Evolutionary conservation across 2,888 invertebrate genomes (phyloP), one percentile per base, ranked within the genome.

Genomic region (Byasa hedistus): DNA sequence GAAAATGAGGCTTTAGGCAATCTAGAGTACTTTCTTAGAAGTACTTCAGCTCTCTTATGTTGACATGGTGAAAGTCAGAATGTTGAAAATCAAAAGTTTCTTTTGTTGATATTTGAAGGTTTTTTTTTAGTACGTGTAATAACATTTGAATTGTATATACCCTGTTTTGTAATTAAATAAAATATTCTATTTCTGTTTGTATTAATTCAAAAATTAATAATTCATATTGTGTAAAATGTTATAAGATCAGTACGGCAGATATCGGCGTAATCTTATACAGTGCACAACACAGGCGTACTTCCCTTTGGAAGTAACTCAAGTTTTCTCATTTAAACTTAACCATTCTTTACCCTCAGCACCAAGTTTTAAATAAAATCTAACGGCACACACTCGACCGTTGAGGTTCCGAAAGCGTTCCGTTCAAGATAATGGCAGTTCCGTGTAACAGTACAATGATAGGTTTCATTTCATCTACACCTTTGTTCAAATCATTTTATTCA

Each of bases 271-370:
- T 62, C 12, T 24, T 39, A 22, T 55, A 44, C 19, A 54, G 32
- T 51, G 27, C 21, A 23, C 27, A 23, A 21, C 24, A 62, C 57
- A 0, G 44, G 17, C 36, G n/a, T 22, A 57, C 32, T 58, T 66
- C 44, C 55, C 23, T 59, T 58, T 63, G 19, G 61, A 66, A 54
- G 48, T 48, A 66, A 39, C 54, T 55, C 17, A 66, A 66, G 58
- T 66, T 66, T 66, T 66, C 66, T 66, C 62, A 62, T 66, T 63
- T 66, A 66, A 66, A 63, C 62, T 66, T 66, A 63, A 19, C 66
- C 59, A 51, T 58, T 66, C 62, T 63, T 54, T 63, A 60, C 32
- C 55, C 60, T 60, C 56, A 48, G 55, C 55, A 55, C n/a, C 44
- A 63, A 66, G 66, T 62, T 66, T 66, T 55, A 63, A 66, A 66